Evolutionary conservation across 2,113 vertebrate species (phyloP).

Genomic region (Macaca fascicularis): T2T-MFA8v1.1 NC_088388.1:22321001-22321500

Average conservation of each 20-base stretch:
- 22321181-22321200: neutral
- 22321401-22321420: neutral
- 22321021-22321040: neutral
- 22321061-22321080: neutral
- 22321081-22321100: neutral
- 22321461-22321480: neutral
- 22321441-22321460: neutral
- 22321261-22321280: neutral
- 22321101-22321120: neutral
- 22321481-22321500: neutral
- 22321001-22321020: neutral
- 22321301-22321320: too few species aligned
- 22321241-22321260: neutral
- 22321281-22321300: fast-evolving
- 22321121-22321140: neutral
- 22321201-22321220: neutral
- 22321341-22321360: neutral
- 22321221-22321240: neutral
- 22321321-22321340: fast-evolving
- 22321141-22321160: neutral
- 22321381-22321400: neutral
- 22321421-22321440: neutral
- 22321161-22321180: too few species aligned
- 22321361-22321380: neutral
- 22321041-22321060: neutral